A percentile compares a stretch with the other conserved stretches of the same genome.
These are phyloP conservation scores for Hypanus sabinus DNA, from an alignment of 2,113 vertebrate species.

Conservation along the genomic window DNA sequence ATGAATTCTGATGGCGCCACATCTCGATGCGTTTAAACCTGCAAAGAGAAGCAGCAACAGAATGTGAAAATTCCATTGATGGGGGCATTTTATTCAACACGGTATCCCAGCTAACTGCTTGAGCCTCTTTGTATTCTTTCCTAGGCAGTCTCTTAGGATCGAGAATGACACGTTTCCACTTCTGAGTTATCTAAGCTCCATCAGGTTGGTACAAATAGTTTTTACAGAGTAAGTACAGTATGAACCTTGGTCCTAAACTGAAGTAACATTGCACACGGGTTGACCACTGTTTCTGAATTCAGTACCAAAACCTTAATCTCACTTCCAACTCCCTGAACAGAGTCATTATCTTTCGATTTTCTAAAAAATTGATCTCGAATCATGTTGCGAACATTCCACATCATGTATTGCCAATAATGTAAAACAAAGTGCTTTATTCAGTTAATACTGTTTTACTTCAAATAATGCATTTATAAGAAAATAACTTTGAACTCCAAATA, in stretches of 20 bases:
- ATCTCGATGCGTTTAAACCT: not conserved
- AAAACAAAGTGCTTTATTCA: not conserved
- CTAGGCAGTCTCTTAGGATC: no score
- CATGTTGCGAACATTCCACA: not conserved
- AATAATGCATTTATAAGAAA: constrained; percentile 58
- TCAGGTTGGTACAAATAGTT: not conserved
- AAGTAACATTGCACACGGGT: not conserved
- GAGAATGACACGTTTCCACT: no score
- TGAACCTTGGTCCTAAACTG: not conserved
- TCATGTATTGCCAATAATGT: not conserved
- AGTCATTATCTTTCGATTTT: not conserved
- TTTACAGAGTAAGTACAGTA: not conserved
- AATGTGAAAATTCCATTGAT: not conserved
- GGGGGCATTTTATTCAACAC: not conserved
- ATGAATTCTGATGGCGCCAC: not conserved
- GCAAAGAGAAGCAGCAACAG: not conserved
- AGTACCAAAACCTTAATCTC: not conserved
- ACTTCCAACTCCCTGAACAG: constrained; percentile 1
- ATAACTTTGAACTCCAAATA: constrained; percentile 63
- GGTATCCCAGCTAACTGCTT: not conserved
- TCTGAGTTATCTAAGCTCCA: no score
- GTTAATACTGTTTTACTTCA: constrained; percentile 42
- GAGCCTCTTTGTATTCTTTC: no score
- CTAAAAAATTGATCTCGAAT: not conserved
- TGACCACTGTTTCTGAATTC: not conserved